Conservation (phyloP, 64 coral and sea anemone species). For the Dendrophyllia cribrosa region DNA sequence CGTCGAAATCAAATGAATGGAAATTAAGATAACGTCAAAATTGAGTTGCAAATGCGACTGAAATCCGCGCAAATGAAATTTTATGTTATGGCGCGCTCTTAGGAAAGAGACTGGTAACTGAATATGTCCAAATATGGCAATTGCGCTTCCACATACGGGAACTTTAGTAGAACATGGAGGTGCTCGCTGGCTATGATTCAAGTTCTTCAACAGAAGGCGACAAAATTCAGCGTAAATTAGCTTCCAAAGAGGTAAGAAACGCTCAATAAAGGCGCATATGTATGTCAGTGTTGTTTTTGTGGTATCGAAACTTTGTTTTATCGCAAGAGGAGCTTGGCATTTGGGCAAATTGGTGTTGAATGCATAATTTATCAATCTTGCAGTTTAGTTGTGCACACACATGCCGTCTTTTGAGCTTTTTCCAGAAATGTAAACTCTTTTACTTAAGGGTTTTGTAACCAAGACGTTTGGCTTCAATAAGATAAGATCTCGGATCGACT, state of each 20-base stretch:
- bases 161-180: conserved; percentile 18
- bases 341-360: neutral
- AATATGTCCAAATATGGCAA: conserved; percentile 17
- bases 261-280: neutral
- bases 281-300: neutral
- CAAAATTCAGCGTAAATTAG: conserved; percentile 28
- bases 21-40: neutral
- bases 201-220: conserved; percentile 63
- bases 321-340: neutral
- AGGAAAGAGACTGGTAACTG: conserved; percentile 5
- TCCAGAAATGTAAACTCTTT: neutral
- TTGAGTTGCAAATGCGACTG: neutral
- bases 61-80: neutral
- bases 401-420: neutral
- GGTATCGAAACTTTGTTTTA: neutral
- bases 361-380: conserved; percentile 24
- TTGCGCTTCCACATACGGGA: conserved; percentile 15
- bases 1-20: neutral
- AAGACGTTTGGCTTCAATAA: neutral
- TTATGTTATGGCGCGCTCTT: conserved; percentile 29
- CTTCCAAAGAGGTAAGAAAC: conserved; percentile 37
- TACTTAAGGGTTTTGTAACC: neutral
- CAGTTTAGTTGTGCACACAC: neutral
- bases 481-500: neutral
- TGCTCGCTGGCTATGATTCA: conserved; percentile 45